Percentiles rank a stretch among this genome's conserved stretches.
Evolutionary conservation across 2,888 invertebrate species (phyloP).

Genomic region (Drosophila prolongata): DNA sequence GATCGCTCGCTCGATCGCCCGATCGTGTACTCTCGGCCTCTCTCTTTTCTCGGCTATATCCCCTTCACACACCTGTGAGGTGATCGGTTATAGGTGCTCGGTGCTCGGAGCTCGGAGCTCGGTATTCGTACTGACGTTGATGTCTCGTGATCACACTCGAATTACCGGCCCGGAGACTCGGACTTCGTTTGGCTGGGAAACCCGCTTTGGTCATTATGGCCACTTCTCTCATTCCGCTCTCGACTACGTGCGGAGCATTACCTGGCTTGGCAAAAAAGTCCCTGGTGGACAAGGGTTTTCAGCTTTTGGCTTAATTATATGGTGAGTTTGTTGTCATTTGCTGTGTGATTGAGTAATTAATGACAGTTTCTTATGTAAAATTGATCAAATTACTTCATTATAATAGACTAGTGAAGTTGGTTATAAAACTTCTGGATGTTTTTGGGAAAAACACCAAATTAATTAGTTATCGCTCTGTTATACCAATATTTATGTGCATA

Average conservation of each 20-base stretch:
- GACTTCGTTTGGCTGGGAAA: constrained; percentile 54
- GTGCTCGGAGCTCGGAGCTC: neutral
- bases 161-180: constrained; percentile 33
- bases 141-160: constrained; percentile 44
- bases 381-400: constrained; percentile 8
- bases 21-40: constrained; percentile 17
- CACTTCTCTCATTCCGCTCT: constrained; percentile 35
- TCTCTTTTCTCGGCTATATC: constrained; percentile 10
- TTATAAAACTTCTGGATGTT: neutral
- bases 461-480: neutral
- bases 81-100: neutral
- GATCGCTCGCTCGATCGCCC: constrained; percentile 4
- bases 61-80: constrained; percentile 29
- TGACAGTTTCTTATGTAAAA: neutral
- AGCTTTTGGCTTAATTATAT: constrained; percentile 55
- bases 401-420: no score
- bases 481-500: no score
- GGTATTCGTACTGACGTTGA: constrained; percentile 20
- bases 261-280: constrained; percentile 37
- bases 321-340: constrained; percentile 16
- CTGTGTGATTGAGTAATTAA: constrained; percentile 2
- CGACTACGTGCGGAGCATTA: constrained; percentile 19
- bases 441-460: neutral
- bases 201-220: constrained; percentile 58
- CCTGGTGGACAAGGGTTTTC: constrained; percentile 47